These are phyloP conservation scores for Entosphenus tridentatus DNA, from an alignment of 2,113 vertebrate species.

Conservation along the genomic window DNA sequence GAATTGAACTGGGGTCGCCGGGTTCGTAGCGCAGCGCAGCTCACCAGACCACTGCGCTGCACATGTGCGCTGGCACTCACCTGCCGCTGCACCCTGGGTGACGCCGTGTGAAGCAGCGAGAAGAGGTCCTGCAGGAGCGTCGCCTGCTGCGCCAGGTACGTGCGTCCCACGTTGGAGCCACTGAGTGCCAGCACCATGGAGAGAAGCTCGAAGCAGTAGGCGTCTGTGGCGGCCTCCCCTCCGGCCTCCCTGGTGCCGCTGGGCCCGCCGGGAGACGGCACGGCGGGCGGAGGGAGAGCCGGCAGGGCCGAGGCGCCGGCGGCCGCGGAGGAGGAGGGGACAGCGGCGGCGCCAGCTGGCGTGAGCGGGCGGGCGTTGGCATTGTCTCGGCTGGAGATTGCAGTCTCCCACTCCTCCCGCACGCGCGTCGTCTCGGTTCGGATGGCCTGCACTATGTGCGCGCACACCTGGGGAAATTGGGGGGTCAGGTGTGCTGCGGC, in stretches of 20 bases:
- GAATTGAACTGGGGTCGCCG: no score
- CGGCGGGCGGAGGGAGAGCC: neutral
- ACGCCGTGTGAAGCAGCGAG: conserved; percentile 78
- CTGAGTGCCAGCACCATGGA: conserved; percentile 92
- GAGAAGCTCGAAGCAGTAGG: conserved; percentile 89
- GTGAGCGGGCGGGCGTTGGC: conserved; percentile 90
- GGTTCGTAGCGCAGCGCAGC: no score
- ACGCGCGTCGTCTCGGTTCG: conserved; percentile 92
- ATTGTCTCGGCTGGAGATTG: conserved; percentile 95
- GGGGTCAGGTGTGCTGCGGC: neutral
- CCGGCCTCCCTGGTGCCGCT: no score
- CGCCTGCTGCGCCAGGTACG: conserved; percentile 85
- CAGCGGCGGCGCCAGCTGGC: conserved; percentile 62
- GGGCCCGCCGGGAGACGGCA: no score
- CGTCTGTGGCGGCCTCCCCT: conserved; percentile 23
- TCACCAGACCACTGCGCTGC: neutral
- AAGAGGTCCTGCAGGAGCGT: conserved; percentile 93
- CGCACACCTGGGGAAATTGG: conserved; percentile 47
- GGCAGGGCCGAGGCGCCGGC: conserved; percentile 28
- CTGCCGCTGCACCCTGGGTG: conserved; percentile 91
- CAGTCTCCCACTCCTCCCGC: conserved; percentile 92
- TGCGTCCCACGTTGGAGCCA: conserved; percentile 80
- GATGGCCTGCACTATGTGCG: conserved; percentile 92
- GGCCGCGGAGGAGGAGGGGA: conserved; percentile 41
- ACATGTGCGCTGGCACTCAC: conserved; percentile 19